phyloP scores from a whole-genome alignment of 1,140 invertebrate genomes.

The Eriosoma lanigerum region DNA sequence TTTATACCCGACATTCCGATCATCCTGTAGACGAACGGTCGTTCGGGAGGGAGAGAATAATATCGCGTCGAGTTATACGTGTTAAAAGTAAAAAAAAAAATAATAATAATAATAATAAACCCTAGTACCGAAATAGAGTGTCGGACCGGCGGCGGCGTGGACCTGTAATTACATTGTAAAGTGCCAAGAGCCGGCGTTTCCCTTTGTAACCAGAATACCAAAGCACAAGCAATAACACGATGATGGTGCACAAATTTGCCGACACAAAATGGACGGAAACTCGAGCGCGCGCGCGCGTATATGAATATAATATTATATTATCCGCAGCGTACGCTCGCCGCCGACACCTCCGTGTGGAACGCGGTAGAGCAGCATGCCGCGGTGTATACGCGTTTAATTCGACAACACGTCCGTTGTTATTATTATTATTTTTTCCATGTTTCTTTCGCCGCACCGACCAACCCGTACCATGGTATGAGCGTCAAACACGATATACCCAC shows the following conservation, averaged over 20 bases:
- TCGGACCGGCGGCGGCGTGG: constrained; percentile 21
- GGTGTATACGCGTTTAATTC: constrained; percentile 27
- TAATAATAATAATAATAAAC: background rate
- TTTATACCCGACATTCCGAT: too few relatives aligned
- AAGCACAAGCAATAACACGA: constrained; percentile 51
- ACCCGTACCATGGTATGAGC: too few relatives aligned
- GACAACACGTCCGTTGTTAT: constrained; percentile 42
- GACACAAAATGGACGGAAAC: constrained; percentile 46
- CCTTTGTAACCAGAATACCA: constrained; percentile 51
- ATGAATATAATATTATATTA: background rate
- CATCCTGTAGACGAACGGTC: too few relatives aligned
- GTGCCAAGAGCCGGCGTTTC: constrained; percentile 50
- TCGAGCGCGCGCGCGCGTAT: background rate
- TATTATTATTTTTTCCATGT: background rate
- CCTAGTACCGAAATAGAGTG: constrained; percentile 30
- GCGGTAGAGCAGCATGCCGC: background rate
- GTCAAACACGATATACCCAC: too few relatives aligned
- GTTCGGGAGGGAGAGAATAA: too few relatives aligned
- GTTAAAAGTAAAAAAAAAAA: constrained; percentile 30
- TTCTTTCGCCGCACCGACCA: background rate
- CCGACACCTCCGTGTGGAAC: constrained; percentile 2
- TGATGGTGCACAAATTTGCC: constrained; percentile 46
- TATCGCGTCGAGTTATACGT: background rate
- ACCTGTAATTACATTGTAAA: constrained; percentile 50
- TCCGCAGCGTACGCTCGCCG: background rate